Base-by-base conservation (phyloP, 2,113 vertebrate species). In the Ivindomyrus marchei region DNA sequence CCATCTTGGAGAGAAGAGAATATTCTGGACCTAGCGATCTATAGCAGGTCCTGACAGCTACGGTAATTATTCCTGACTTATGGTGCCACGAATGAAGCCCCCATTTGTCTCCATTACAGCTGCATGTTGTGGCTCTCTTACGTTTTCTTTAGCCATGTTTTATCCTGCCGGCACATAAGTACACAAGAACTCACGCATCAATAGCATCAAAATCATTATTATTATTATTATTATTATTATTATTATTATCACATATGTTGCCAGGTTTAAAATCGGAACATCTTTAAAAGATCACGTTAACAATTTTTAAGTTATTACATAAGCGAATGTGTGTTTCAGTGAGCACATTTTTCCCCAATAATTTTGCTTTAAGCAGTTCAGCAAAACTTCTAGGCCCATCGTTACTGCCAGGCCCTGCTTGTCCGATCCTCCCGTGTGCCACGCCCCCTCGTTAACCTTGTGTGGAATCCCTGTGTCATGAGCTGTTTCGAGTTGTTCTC, bases 131-230 rank as follows among this genome's bases (percentile, higher is more conserved):
- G 93, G 88, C 93, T 95, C 91, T 93, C 91, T 94, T 94, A 93
- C 92, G 92, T 92, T 96, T 95, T 96, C 95, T 96, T 95, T 94
- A 94, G 93, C 91, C 95, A 95, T 95, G 70, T 96, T 96, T 95
- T 93, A 90, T 84, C 96, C 96, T 95, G 93, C 92, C 27, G 10
- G 27, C 3, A 70, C 62, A 70, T 13, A 31, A 4, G 62, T 70
- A 31, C n/a, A 27, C n/a, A 3, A 11, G n/a, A 70, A 94, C 94
- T 74, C 13, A 15, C 9, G 31, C 27, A 74, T 31, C 27, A 4
- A 31, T 10, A 74, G 66, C 11, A 31, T 74, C 13, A 36, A 13
- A 13, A 31, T 58, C 21, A 58, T 27, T 17, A 52, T 17, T 52
- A 19, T 53, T 53, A 49, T 21, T 19, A 52, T 17, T 53, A 53